Evolutionary conservation across 2,113 vertebrate species (phyloP).

Genomic region (Strigops habroptila): DNA sequence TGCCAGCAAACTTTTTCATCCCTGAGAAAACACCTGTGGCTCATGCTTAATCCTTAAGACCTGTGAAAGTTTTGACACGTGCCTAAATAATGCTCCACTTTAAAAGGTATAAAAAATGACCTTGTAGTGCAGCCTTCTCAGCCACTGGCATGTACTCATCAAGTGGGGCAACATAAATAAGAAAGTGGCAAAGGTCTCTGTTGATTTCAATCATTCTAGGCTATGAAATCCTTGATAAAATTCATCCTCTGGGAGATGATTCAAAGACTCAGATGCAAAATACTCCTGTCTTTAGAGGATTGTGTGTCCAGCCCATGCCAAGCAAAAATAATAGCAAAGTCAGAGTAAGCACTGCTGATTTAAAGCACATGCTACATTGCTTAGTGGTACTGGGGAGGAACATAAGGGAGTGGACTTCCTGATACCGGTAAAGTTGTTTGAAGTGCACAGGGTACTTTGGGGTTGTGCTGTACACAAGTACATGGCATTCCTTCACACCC

Average conservation of each 20-base stretch:
- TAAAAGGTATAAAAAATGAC: slow-evolving; percentile 26
- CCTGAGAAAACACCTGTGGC: slow-evolving; percentile 43
- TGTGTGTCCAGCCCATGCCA: not conserved
- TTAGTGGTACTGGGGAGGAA: not conserved
- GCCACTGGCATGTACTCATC: not conserved
- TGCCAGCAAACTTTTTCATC: slow-evolving; percentile 37
- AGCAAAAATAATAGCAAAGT: slow-evolving; percentile 1
- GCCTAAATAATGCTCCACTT: slow-evolving; percentile 41
- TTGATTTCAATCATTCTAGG: not conserved
- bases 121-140: not conserved
- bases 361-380: not conserved
- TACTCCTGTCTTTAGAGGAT: not conserved
- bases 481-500: not conserved
- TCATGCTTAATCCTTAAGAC: slow-evolving; percentile 17
- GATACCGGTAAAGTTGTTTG: not conserved
- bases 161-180: slow-evolving; percentile 29
- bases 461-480: not conserved
- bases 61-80: slow-evolving; percentile 25
- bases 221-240: not conserved
- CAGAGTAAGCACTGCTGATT: not conserved
- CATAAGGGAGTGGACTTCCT: not conserved
- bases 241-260: not conserved
- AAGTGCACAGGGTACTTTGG: not conserved
- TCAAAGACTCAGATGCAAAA: not conserved
- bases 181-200: not conserved